phyloP scores from a whole-genome alignment of 2,113 vertebrate genomes.

The Cyprinodon tularosa region DNA sequence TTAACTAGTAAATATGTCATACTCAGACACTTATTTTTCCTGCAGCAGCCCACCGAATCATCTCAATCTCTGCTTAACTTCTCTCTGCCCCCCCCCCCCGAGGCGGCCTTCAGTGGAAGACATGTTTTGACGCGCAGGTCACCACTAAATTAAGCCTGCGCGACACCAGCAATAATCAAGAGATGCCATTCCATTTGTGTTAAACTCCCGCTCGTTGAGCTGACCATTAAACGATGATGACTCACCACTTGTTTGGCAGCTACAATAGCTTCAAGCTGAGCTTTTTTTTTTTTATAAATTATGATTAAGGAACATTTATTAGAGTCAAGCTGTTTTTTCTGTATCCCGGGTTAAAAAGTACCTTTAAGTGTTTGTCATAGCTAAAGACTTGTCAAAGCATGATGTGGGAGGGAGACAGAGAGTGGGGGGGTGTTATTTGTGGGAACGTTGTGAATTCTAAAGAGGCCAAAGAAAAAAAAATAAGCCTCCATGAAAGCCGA shows the following conservation, averaged over 20 bases:
- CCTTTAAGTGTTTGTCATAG: conserved; percentile 68
- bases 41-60: conserved; percentile 41
- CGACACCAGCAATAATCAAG: conserved; percentile 62
- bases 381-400: conserved; percentile 68
- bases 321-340: conserved; percentile 27
- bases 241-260: conserved; percentile 63
- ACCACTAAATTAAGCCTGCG: conserved; percentile 54
- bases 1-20: conserved; percentile 13
- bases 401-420: conserved; percentile 57
- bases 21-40: conserved; percentile 11
- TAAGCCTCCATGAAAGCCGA: conserved; percentile 23
- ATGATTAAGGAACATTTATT: conserved; percentile 64
- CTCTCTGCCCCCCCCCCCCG: conserved; percentile 15
- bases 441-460: conserved; percentile 41
- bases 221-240: conserved; percentile 65
- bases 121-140: conserved; percentile 63
- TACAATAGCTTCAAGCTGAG: conserved; percentile 36
- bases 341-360: conserved; percentile 57
- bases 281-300: conserved; percentile 39
- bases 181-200: conserved; percentile 64
- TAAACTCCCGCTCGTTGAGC: conserved; percentile 56
- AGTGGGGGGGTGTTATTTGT: conserved; percentile 59
- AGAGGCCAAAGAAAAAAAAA: conserved; percentile 9
- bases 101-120: conserved; percentile 38
- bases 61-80: conserved; percentile 35